Conservation (phyloP, 2,888 invertebrate species). For the Koerneria pararmatus region DNA sequence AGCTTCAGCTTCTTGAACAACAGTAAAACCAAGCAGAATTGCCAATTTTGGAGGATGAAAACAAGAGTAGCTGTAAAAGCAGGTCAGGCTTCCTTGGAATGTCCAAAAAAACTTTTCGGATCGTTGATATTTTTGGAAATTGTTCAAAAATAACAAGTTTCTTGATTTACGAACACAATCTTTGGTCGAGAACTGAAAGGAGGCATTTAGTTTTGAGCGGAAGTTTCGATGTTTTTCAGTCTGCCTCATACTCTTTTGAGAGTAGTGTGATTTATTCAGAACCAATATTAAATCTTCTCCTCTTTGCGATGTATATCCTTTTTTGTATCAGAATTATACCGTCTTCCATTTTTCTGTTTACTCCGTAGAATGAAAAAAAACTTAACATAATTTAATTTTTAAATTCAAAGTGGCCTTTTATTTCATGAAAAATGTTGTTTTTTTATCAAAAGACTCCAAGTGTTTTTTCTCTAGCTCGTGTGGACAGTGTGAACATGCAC, state of each 20-base stretch:
- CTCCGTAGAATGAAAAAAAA: constrained; percentile 1
- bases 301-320: no score
- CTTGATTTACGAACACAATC: no score
- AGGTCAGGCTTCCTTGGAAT: constrained; percentile 32
- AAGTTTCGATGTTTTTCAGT: no score
- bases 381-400: not conserved
- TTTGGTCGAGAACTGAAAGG: no score
- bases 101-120: not conserved
- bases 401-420: not conserved
- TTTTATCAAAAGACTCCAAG: no score
- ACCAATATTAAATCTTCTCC: no score
- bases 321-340: no score
- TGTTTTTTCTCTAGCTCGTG: constrained; percentile 37
- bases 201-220: no score
- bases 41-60: constrained; percentile 58
- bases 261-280: no score
- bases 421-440: not conserved
- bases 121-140: not conserved
- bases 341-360: no score
- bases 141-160: no score
- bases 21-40: constrained; percentile 53
- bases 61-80: constrained; percentile 57
- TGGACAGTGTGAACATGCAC: constrained; percentile 58
- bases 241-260: no score
- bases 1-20: constrained; percentile 52